Conservation (phyloP, 2,888 invertebrate genomes). For the Tipula lateralis region DNA sequence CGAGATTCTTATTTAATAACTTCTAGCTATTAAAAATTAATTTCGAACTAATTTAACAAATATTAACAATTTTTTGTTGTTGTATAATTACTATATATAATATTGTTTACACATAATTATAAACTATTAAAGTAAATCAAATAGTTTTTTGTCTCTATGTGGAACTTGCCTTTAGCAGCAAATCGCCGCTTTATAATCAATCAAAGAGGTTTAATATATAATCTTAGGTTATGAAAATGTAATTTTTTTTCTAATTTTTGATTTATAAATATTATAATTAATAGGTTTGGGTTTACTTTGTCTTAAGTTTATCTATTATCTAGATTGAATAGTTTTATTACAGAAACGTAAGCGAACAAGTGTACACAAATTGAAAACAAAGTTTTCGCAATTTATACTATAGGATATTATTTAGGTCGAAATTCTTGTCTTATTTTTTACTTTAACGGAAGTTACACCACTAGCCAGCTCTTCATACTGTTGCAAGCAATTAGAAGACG, state of each 20-base stretch:
- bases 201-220: not conserved
- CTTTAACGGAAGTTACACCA: too few relatives aligned
- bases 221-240: not conserved
- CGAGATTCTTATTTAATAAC: not conserved
- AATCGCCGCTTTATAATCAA: conserved; percentile 5
- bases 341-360: not conserved
- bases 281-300: not conserved
- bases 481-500: too few relatives aligned
- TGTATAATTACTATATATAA: not conserved
- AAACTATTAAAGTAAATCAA: not conserved
- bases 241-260: not conserved
- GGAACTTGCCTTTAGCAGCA: not conserved
- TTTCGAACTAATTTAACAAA: conserved; percentile 6
- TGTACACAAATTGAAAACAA: not conserved
- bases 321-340: not conserved
- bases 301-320: not conserved
- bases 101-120: not conserved
- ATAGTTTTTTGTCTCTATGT: not conserved
- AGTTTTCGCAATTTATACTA: not conserved
- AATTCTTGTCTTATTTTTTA: too few relatives aligned
- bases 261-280: conserved; percentile 11
- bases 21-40: conserved; percentile 5
- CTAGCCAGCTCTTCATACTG: too few relatives aligned
- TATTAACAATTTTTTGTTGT: not conserved
- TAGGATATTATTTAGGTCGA: not conserved